A percentile compares a stretch with the other conserved stretches of the same genome.
These are phyloP conservation scores for Todiramphus saurophagus DNA, from an alignment of 2,113 vertebrate species.

Conservation along the genomic window DNA sequence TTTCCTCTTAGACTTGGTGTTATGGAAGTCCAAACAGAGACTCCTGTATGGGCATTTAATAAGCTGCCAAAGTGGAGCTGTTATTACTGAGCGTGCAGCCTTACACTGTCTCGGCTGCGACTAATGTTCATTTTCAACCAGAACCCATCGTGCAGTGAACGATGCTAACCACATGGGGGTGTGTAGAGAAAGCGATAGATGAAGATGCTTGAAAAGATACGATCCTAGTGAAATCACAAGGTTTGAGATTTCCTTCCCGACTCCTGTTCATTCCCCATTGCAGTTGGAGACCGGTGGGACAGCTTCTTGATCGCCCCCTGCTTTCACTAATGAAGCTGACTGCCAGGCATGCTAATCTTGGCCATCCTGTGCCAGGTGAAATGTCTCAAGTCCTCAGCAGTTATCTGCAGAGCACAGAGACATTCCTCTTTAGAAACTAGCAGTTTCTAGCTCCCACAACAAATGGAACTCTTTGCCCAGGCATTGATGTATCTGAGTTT, in stretches of 20 bases:
- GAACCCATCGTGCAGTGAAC: not conserved
- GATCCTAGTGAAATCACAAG: not conserved
- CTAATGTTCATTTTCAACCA: not conserved
- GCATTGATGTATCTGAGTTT: not conserved
- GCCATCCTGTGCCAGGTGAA: rapidly evolving
- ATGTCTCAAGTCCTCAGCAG: not conserved
- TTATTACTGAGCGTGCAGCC: rapidly evolving
- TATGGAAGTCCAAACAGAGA: not conserved
- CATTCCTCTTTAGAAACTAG: not conserved
- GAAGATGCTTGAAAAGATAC: not conserved
- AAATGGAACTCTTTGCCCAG: rapidly evolving
- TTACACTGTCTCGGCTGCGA: no score
- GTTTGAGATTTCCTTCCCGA: not conserved
- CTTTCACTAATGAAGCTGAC: not conserved
- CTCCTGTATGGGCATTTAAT: not conserved
- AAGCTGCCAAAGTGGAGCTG: not conserved
- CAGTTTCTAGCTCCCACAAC: not conserved
- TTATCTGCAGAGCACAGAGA: not conserved
- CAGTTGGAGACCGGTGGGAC: not conserved
- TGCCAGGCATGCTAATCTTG: not conserved
- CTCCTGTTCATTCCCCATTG: not conserved
- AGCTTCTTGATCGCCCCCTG: not conserved
- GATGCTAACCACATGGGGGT: not conserved
- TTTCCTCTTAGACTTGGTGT: not conserved
- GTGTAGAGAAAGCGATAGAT: not conserved